Evolutionary conservation across 2,888 invertebrate genomes (phyloP).

Genomic region (Philereme transversata): DNA sequence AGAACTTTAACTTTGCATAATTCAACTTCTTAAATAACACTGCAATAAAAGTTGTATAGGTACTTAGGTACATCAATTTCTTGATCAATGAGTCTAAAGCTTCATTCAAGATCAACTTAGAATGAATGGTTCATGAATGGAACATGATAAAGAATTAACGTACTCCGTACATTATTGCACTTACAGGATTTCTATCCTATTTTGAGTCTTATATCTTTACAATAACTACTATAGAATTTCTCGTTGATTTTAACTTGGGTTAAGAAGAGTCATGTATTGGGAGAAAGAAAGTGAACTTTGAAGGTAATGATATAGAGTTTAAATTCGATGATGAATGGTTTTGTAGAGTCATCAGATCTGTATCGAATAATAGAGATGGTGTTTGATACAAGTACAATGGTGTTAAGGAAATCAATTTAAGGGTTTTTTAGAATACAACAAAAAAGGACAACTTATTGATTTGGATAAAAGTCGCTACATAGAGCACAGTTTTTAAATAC

Average conservation of each 20-base stretch:
- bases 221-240: conserved; percentile 23
- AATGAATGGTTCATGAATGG: conserved; percentile 73
- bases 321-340: conserved; percentile 1
- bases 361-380: conserved; percentile 37
- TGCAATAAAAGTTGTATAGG: no score
- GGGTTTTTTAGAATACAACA: conserved; percentile 28
- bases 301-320: conserved; percentile 2
- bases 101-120: conserved; percentile 44
- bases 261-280: not conserved
- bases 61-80: conserved; percentile 2
- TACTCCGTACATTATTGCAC: conserved; percentile 46
- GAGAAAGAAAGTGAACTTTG: conserved; percentile 4
- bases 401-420: conserved; percentile 34
- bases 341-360: conserved; percentile 29
- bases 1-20: no score
- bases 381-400: conserved; percentile 37
- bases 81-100: conserved; percentile 46
- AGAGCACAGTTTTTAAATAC: no score
- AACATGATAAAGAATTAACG: conserved; percentile 63
- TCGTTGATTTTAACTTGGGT: conserved; percentile 8
- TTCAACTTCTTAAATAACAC: no score
- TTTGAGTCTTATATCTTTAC: conserved; percentile 26
- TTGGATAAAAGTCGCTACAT: conserved; percentile 14
- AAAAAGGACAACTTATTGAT: conserved; percentile 32
- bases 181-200: conserved; percentile 43